These are phyloP conservation scores for Furnarius figulus DNA, from an alignment of 2,113 vertebrate genomes.

Conservation along the genomic window DNA sequence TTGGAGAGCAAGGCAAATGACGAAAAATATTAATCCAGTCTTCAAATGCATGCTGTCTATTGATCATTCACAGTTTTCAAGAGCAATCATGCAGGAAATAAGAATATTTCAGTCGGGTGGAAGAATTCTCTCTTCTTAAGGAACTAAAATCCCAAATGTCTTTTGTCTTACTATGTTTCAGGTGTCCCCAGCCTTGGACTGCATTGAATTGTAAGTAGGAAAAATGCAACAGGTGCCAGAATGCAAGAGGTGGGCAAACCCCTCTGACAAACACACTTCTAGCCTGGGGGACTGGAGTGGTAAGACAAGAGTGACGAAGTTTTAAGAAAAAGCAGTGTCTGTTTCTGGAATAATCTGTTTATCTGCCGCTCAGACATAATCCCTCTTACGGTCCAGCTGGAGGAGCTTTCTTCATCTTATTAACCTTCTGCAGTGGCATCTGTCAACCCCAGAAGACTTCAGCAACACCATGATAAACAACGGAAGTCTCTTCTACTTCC, in stretches of 20 bases:
- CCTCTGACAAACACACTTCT: background rate
- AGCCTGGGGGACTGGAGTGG: background rate
- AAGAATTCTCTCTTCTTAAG: background rate
- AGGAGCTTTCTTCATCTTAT: conserved; percentile 86
- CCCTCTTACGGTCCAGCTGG: conserved; percentile 83
- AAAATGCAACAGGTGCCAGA: background rate
- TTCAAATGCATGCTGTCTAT: conserved; percentile 79
- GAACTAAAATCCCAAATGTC: background rate
- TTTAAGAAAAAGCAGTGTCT: conserved; percentile 71
- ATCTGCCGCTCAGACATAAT: conserved; percentile 92
- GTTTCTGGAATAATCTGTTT: conserved; percentile 92
- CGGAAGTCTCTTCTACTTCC: conserved; percentile 26
- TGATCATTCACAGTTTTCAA: conserved; percentile 57
- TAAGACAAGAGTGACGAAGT: conserved; percentile 78
- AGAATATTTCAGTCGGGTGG: background rate
- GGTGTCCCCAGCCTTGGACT: background rate
- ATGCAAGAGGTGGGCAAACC: background rate
- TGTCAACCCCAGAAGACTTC: conserved; percentile 73
- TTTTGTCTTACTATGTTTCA: background rate
- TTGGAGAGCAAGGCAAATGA: conserved; percentile 75
- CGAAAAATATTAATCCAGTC: conserved; percentile 73
- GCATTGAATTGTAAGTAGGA: background rate
- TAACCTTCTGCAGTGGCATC: conserved; percentile 89
- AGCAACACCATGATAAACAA: conserved; percentile 50
- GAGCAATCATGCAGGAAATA: conserved; percentile 27